Evolutionary conservation across 2,797 vertebrate species (phyloP).

Genomic region (Myotis myotis): DNA sequence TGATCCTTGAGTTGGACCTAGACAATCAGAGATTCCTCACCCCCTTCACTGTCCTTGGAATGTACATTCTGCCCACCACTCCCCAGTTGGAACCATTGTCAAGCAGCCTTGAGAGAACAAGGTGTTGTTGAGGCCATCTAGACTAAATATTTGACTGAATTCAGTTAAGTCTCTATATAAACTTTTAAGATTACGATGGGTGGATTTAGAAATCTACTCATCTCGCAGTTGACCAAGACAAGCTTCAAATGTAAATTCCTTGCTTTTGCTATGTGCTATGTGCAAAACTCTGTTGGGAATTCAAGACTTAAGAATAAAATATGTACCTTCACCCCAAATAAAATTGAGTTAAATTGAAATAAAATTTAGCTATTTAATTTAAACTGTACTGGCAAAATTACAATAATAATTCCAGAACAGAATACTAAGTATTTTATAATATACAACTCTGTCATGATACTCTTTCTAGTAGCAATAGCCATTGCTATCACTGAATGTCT

Average conservation of each 20-base stretch:
- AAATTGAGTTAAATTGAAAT: not conserved
- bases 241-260: not conserved
- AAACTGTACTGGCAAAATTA: not conserved
- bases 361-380: not conserved
- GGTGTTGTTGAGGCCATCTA: not conserved
- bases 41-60: too few relatives aligned
- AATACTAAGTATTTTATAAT: not conserved
- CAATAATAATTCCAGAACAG: not conserved
- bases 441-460: not conserved
- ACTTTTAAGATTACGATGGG: not conserved
- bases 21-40: not conserved
- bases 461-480: not conserved
- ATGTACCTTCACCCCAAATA: not conserved
- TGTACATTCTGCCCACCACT: not conserved
- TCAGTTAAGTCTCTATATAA: not conserved
- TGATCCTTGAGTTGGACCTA: not conserved
- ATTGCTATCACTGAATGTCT: not conserved
- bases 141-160: not conserved
- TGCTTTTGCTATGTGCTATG: not conserved
- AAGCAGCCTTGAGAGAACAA: not conserved
- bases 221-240: not conserved
- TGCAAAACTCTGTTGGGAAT: not conserved
- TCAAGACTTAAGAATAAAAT: not conserved
- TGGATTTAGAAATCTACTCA: not conserved
- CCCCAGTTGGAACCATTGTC: not conserved